Base-by-base conservation (phyloP, 2,888 invertebrate species). In the Tenthredo notha region DNA sequence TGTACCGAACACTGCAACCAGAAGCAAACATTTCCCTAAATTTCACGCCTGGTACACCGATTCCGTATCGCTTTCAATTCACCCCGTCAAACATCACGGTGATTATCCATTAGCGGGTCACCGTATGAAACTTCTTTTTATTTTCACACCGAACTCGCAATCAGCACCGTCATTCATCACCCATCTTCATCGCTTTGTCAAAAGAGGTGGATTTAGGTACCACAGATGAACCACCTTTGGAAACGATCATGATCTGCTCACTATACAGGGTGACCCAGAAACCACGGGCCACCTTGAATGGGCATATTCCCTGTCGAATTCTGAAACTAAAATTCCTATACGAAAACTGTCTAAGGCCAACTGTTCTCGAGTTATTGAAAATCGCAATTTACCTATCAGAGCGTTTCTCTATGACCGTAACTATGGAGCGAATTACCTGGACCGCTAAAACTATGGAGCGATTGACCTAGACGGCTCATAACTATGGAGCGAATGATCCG, bases 51-150 rank as follows among this genome's bases (percentile, higher is more conserved):
- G 6, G n/a, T 12, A 74, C 74, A 21, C 43, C 43, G 74, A 74
- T 74, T 74, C 18, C 43, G 40, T 74, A 74, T 74, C 74, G 74
- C 40, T 74, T 74, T 74, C 74, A 74, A 74, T 74, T 25, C 74
- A 74, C 25, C 74, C 40, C 43, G 12, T 43, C 43, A 43, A 77
- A 33, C 77, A 29, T 54, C 54, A 77, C 15, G 7, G 9, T 12
- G 33, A 77, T 77, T 33, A 54, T 54, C 77, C 77, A 77, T 77
- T 77, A 77, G 77, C 77, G 29, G 50, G 33, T 54, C 33, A n/a
- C 33, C 77, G 33, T 21, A 74, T 74, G 21, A 18, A 47, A 29
- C 29, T 33, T n/a, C 15, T 18, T 2, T 21, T 1, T 4, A n/a
- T 18, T 54, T 77, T 77, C n/a, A 54, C 29, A 29, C 50, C 50